phyloP scores from a whole-genome alignment of 2,113 vertebrate species.

The Rafetus swinhoei region DNA sequence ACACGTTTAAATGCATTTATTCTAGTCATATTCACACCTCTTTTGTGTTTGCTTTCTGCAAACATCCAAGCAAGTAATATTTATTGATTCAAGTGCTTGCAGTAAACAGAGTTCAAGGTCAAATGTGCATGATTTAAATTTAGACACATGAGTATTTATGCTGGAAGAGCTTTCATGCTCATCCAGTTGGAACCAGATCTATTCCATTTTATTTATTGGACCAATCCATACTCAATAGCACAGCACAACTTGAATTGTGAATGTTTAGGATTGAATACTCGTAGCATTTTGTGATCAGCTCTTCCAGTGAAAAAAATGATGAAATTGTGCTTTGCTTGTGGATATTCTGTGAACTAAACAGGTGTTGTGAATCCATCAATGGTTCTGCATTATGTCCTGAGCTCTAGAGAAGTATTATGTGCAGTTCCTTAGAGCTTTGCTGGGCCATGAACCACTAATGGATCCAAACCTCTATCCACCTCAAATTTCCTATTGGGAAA shows the following conservation, averaged over 20 bases:
- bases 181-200: background rate
- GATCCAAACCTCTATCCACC: background rate
- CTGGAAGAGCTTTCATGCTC: background rate
- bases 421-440: background rate
- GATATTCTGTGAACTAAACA: background rate
- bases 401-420: background rate
- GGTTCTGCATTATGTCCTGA: background rate
- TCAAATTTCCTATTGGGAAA: background rate
- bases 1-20: background rate
- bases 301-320: background rate
- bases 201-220: background rate
- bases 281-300: background rate
- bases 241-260: background rate
- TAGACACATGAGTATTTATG: background rate
- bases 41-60: background rate
- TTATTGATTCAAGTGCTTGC: no score
- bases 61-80: background rate
- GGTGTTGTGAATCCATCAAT: background rate
- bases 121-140: background rate
- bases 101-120: background rate
- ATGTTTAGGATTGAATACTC: background rate
- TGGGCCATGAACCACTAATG: background rate
- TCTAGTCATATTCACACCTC: background rate
- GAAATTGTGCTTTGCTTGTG: background rate
- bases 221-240: background rate